These are phyloP conservation scores for Neosilurus hyrtlii DNA, from an alignment of 2,797 vertebrate genomes.

Conservation along the genomic window DNA sequence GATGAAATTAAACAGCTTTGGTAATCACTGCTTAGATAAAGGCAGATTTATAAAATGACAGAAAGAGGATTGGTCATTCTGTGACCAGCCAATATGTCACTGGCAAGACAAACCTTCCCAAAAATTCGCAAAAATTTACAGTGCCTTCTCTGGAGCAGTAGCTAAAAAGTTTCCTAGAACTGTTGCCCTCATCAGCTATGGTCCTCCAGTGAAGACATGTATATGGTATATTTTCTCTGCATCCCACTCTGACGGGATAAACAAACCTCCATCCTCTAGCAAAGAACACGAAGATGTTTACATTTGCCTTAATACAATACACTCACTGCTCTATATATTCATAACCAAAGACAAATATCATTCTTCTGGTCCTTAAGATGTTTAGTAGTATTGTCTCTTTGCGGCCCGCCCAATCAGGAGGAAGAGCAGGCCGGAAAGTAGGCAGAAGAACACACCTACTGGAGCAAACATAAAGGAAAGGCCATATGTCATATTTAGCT, in stretches of 20 bases:
- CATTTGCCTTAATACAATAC: not conserved
- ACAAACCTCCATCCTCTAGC: not conserved
- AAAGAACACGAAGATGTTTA: constrained; percentile 13
- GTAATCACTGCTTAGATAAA: not conserved
- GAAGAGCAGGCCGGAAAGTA: constrained; percentile 89
- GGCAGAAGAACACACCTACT: constrained; percentile 85
- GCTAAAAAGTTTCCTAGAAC: not conserved
- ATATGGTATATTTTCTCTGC: not conserved
- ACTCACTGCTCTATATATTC: not conserved
- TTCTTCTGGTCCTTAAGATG: not conserved
- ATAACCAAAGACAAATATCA: not conserved
- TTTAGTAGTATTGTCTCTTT: constrained; percentile 76
- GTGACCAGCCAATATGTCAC: not conserved
- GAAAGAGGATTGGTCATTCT: not conserved
- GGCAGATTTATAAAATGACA: not conserved
- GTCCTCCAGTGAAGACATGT: not conserved
- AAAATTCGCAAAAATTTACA: not conserved
- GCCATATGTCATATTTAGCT: constrained; percentile 80
- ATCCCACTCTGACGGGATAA: not conserved
- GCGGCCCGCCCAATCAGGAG: constrained; percentile 84
- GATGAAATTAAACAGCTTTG: not conserved
- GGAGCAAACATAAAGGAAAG: constrained; percentile 94
- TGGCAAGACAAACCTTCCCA: not conserved
- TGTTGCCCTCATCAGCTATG: not conserved
- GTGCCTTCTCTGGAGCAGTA: not conserved